Percentiles rank a stretch among this genome's conserved stretches.
Evolutionary conservation across 1,140 invertebrate species (phyloP).

Genomic region (Drosophila guanche): DNA sequence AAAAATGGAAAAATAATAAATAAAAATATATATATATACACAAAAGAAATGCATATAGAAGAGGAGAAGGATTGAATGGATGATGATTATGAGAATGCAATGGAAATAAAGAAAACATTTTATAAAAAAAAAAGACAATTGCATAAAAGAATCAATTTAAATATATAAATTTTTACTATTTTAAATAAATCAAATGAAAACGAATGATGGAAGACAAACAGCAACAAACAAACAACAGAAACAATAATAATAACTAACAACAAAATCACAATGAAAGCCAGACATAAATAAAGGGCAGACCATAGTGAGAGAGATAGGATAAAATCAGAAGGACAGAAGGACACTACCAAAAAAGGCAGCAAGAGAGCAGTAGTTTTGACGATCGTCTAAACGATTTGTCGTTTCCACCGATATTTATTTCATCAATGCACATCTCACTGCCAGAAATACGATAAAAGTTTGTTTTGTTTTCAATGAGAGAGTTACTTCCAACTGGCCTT

Average conservation of each 20-base stretch:
- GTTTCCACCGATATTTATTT: too few species aligned
- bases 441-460: too few species aligned
- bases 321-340: constrained; percentile 4
- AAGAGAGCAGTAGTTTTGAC: not conserved
- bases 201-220: constrained; percentile 28
- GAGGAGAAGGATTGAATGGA: constrained; percentile 43
- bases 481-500: too few species aligned
- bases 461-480: too few species aligned
- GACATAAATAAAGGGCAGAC: constrained; percentile 34
- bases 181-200: constrained; percentile 65
- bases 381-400: too few species aligned
- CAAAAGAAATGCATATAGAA: constrained; percentile 27
- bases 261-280: constrained; percentile 24
- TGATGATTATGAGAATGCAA: constrained; percentile 51
- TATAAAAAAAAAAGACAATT: constrained; percentile 54
- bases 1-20: constrained; percentile 51
- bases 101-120: constrained; percentile 71
- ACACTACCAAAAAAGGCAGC: not conserved
- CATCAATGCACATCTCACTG: too few species aligned
- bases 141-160: constrained; percentile 79
- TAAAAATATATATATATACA: constrained; percentile 41
- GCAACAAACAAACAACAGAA: constrained; percentile 10
- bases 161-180: constrained; percentile 76
- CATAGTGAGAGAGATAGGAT: constrained; percentile 20
- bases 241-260: constrained; percentile 48